Base-by-base conservation (phyloP, 2,888 invertebrate species). In the Furcula furcula region DNA sequence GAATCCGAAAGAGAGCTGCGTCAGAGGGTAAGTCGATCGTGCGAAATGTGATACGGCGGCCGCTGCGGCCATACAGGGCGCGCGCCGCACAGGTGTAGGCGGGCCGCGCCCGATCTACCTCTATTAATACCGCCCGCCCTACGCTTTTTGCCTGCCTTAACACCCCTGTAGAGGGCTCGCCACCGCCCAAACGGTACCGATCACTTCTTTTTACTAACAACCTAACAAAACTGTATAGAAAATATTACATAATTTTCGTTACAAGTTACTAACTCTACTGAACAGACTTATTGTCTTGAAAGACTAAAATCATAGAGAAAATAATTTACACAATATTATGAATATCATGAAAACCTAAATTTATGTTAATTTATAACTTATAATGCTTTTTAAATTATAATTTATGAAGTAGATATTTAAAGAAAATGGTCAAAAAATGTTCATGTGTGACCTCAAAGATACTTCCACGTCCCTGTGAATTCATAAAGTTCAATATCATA, bases 1-100 rank as follows among this genome's bases (percentile, higher is more conserved):
- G 99, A 99, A 93, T 94, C 95, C 87, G 99, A 99, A 93, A 95
- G 99, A 88, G 99, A 99, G 92, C 93, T 98, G 89, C 96, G 99
- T 90, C 95, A 98, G 92, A 96, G 99, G 94, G 99, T 99, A 92
- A 97, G 97, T 67, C 44, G 52, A 56, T 41, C 63, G 60, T 69
- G 75, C 76, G 87, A 84, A 87, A 87, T 69, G 77, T 80, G 87
- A 87, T 87, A 77, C 77, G 76, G 76, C 70, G 69, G 53, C 61
- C 75, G 76, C 67, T 60, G 64, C 64, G 61, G 57, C 83, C 83
- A 68, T 77, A 79, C 77, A 66, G 74, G 81, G 83, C 77, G 84
- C 80, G 61, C 67, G 68, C 57, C 51, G 48, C 45, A 51, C 76
- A 73, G 77, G 80, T 76, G 83, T 74, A 79, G 75, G 77, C 77